Evolutionary conservation across 2,888 invertebrate genomes (phyloP).

Genomic region (Macrophya alboannulata): DNA sequence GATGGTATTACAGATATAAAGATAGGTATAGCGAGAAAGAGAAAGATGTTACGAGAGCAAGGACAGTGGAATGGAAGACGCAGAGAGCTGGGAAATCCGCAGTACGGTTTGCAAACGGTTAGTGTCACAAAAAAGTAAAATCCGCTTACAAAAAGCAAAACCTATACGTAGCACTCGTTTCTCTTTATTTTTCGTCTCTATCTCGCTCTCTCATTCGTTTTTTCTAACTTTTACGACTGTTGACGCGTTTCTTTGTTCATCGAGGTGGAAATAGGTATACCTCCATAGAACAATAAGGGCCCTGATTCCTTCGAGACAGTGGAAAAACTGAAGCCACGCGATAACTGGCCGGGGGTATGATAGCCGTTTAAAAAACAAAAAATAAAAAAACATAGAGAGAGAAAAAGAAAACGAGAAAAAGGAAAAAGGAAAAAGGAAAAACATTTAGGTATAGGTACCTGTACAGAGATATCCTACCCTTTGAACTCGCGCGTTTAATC

Average conservation of each 20-base stretch:
- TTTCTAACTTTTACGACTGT: conserved; percentile 40
- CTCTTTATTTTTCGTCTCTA: neutral
- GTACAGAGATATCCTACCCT: neutral
- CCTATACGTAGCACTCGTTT: conserved; percentile 51
- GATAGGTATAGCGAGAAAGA: neutral
- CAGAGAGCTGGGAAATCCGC: conserved; percentile 48
- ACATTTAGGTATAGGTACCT: conserved; percentile 13
- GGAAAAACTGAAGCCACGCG: conserved; percentile 12
- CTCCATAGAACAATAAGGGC: neutral
- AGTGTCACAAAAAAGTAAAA: conserved; percentile 39
- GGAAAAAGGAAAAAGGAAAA: neutral
- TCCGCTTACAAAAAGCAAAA: conserved; percentile 43
- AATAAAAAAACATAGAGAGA: no score
- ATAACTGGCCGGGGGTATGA: neutral
- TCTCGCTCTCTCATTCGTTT: neutral
- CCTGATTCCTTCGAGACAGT: conserved; percentile 22
- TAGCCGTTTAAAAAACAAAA: neutral
- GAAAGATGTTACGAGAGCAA: neutral
- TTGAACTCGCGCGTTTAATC: conserved; percentile 20
- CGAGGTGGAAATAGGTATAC: conserved; percentile 16
- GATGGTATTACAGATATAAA: neutral
- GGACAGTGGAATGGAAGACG: conserved; percentile 28
- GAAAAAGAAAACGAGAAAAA: neutral
- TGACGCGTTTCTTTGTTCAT: conserved; percentile 47
- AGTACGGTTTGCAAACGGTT: conserved; percentile 53